These are phyloP conservation scores for Eristalinus sepulchralis DNA, from an alignment of 2,888 invertebrate genomes.

Conservation along the genomic window DNA sequence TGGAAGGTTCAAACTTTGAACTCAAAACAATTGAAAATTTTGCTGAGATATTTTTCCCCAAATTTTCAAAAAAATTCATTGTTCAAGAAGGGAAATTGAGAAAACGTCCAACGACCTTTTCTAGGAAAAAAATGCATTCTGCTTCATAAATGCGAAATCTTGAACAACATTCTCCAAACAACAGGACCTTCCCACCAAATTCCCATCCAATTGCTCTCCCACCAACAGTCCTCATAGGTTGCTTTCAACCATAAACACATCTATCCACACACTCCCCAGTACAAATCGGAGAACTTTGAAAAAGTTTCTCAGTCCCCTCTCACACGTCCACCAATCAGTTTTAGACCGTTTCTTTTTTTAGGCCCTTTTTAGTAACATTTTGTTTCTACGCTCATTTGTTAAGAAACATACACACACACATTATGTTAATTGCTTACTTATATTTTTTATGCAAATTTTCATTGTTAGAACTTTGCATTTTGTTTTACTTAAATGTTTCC, in stretches of 20 bases:
- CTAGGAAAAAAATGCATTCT: too few relatives aligned
- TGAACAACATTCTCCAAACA: too few relatives aligned
- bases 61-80: too few relatives aligned
- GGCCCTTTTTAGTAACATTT: slow-evolving; percentile 37
- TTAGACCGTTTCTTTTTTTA: slow-evolving; percentile 18
- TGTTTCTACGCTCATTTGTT: slow-evolving; percentile 60
- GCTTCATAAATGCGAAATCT: too few relatives aligned
- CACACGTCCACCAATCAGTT: not conserved
- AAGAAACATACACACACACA: slow-evolving; percentile 62
- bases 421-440: slow-evolving; percentile 19
- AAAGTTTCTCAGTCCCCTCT: not conserved
- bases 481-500: slow-evolving; percentile 35
- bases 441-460: slow-evolving; percentile 10
- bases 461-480: slow-evolving; percentile 33
- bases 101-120: too few relatives aligned
- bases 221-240: not conserved
- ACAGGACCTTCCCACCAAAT: too few relatives aligned
- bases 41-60: too few relatives aligned
- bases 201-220: too few relatives aligned
- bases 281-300: not conserved
- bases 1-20: too few relatives aligned
- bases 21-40: too few relatives aligned
- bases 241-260: too few relatives aligned
- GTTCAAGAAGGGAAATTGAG: too few relatives aligned
- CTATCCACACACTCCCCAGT: not conserved